These are phyloP conservation scores for Encarsia formosa DNA, from an alignment of 2,888 invertebrate genomes.

Conservation along the genomic window DNA sequence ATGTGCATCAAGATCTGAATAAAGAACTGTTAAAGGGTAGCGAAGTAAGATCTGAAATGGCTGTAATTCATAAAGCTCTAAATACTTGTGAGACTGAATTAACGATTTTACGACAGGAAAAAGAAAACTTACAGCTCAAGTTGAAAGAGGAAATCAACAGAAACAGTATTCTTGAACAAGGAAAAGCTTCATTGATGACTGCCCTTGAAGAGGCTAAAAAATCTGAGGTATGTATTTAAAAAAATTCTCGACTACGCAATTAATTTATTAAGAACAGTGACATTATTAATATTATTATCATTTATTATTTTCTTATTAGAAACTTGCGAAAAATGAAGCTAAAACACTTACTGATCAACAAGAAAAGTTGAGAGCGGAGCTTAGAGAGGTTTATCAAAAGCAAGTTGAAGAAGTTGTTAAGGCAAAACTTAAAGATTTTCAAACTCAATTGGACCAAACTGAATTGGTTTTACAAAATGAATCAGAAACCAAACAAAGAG, in stretches of 20 bases:
- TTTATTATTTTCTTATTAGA: constrained; percentile 45
- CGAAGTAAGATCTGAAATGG: constrained; percentile 46
- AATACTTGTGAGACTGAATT: constrained; percentile 50
- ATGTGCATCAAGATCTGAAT: constrained; percentile 44
- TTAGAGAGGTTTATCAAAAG: constrained; percentile 73
- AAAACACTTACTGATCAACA: constrained; percentile 52
- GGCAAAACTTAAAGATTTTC: constrained; percentile 73
- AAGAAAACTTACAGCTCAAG: constrained; percentile 55
- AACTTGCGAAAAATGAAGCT: constrained; percentile 48
- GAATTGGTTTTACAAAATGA: constrained; percentile 64
- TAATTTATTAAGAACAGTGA: neutral
- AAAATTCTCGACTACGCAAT: neutral
- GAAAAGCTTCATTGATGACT: constrained; percentile 56
- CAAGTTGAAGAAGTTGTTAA: constrained; percentile 76
- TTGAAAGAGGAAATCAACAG: constrained; percentile 55
- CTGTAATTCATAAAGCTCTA: constrained; percentile 45
- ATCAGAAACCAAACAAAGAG: constrained; percentile 61
- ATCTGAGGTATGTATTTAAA: constrained; percentile 40
- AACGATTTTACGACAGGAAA: constrained; percentile 51
- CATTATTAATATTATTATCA: constrained; percentile 14
- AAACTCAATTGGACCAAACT: constrained; percentile 67
- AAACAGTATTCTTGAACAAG: constrained; percentile 55
- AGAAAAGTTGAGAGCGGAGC: constrained; percentile 63
- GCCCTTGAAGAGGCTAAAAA: constrained; percentile 55
- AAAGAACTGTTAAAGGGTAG: constrained; percentile 42